phyloP scores from a whole-genome alignment of 2,797 vertebrate species.

The Pyrocephalus nanus region DNA sequence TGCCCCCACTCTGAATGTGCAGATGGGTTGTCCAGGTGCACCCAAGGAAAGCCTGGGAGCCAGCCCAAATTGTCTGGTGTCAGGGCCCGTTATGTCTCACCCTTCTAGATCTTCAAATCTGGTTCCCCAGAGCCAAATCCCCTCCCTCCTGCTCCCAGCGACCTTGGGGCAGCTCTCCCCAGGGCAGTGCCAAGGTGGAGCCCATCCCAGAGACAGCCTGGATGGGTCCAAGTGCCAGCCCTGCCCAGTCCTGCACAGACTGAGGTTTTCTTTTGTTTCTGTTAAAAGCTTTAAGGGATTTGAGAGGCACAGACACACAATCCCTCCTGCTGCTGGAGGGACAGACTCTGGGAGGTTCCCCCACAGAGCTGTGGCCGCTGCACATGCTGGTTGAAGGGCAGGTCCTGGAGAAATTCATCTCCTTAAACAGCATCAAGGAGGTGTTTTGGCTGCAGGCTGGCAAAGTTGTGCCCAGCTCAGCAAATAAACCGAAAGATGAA shows the following conservation, averaged over 20 bases:
- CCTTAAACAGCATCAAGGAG: neutral
- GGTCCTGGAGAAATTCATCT: neutral
- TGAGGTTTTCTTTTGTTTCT: neutral
- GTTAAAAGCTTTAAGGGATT: neutral
- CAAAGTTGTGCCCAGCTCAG: neutral
- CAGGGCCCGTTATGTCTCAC: neutral
- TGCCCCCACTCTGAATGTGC: accelerated
- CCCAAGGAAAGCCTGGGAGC: neutral
- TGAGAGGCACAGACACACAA: neutral
- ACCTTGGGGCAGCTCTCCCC: neutral
- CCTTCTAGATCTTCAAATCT: neutral
- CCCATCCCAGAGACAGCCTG: neutral
- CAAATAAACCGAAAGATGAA: neutral
- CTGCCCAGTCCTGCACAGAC: neutral
- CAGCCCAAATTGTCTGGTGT: accelerated
- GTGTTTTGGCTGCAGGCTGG: neutral
- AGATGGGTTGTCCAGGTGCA: neutral
- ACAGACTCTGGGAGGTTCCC: accelerated
- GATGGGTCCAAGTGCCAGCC: neutral
- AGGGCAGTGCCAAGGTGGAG: neutral
- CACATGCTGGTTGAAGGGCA: accelerated
- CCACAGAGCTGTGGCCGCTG: accelerated
- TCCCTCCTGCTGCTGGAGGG: neutral
- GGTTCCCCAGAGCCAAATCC: neutral
- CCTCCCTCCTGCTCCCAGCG: neutral